A percentile compares a stretch with the other conserved stretches of the same genome.
Conservation (phyloP, 2,888 invertebrate species). For the Ophion ellenae region DNA sequence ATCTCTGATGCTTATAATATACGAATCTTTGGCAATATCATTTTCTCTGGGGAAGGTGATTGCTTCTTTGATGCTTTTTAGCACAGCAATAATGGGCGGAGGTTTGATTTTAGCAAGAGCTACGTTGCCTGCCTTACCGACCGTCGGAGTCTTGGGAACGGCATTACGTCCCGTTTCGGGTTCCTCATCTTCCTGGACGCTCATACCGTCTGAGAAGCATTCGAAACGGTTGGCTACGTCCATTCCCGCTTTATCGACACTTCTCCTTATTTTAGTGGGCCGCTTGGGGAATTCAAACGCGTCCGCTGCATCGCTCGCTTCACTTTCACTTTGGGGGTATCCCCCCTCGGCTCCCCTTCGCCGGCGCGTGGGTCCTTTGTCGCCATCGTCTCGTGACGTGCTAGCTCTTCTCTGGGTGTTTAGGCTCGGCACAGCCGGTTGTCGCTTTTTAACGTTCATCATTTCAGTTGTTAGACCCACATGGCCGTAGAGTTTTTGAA, state of each 20-base stretch:
- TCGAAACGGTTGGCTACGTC: conserved; percentile 11
- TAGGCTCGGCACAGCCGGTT: not conserved
- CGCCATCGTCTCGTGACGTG: too few species aligned
- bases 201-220: conserved; percentile 6
- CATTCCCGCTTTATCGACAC: not conserved
- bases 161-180: not conserved
- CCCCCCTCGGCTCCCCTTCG: not conserved
- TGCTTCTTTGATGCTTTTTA: too few species aligned
- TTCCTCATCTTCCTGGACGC: not conserved
- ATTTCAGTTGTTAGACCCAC: too few species aligned
- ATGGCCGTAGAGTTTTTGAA: too few species aligned
- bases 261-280: not conserved
- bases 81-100: too few species aligned
- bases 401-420: not conserved
- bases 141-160: too few species aligned
- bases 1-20: too few species aligned
- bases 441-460: too few species aligned
- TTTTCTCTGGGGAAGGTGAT: too few species aligned
- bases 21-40: too few species aligned
- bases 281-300: not conserved
- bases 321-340: not conserved
- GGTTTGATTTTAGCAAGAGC: not conserved
- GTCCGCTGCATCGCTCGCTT: not conserved
- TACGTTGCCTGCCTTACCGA: too few species aligned
- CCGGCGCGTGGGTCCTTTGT: too few species aligned